phyloP scores from a whole-genome alignment of 2,797 vertebrate species.

The Eulemur rubriventer region DNA sequence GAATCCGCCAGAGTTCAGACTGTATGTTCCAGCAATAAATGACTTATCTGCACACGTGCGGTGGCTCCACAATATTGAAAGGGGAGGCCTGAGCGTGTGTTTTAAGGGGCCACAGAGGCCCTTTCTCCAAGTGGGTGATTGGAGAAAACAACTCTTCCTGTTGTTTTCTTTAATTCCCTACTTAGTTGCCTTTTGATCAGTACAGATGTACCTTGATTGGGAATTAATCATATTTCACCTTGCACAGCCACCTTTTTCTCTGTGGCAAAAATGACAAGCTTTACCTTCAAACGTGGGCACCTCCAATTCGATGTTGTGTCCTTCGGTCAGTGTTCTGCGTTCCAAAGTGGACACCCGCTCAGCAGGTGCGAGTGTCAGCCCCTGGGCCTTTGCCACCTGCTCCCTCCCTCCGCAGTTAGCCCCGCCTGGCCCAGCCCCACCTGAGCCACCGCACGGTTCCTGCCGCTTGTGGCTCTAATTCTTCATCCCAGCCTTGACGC shows the following conservation, averaged over 20 bases:
- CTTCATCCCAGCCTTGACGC: background rate
- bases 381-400: background rate
- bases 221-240: background rate
- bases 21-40: background rate
- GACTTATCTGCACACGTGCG: background rate
- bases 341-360: background rate
- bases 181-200: background rate
- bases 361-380: too few species aligned
- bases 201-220: background rate
- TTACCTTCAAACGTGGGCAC: background rate
- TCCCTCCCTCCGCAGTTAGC: background rate
- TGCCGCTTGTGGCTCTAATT: background rate
- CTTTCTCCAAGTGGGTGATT: background rate
- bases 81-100: background rate
- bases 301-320: too few species aligned
- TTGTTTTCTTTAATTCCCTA: background rate
- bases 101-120: background rate
- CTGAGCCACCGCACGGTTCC: background rate
- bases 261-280: background rate
- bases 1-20: background rate
- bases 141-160: background rate
- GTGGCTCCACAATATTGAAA: background rate
- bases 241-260: background rate
- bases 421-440: background rate
- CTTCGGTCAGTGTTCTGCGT: background rate